phyloP scores from a whole-genome alignment of 2,888 invertebrate genomes.

The Galeopsomyia nigrocyanea region DNA sequence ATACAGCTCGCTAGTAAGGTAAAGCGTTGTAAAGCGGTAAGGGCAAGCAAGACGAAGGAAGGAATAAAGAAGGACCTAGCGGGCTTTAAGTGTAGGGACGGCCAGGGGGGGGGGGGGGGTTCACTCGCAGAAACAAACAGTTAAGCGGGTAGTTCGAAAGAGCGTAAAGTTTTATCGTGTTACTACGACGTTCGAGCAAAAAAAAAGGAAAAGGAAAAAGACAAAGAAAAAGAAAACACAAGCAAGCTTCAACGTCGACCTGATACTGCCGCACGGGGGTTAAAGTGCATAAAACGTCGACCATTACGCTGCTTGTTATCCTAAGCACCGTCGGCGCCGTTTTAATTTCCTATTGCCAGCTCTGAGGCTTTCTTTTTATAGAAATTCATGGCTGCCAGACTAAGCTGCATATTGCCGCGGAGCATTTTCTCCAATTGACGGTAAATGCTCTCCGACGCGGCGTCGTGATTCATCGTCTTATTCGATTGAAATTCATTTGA shows the following conservation, averaged over 20 bases:
- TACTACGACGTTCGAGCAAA: constrained; percentile 10
- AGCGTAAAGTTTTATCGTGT: constrained; percentile 48
- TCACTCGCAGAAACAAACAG: constrained; percentile 44
- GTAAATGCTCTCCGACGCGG: neutral
- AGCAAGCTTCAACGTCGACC: constrained; percentile 6
- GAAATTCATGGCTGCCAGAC: too few species aligned
- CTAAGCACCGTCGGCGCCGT: constrained; percentile 8
- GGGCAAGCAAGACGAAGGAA: constrained; percentile 23
- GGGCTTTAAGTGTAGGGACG: neutral
- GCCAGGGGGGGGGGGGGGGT: constrained; percentile 2
- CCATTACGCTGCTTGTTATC: neutral
- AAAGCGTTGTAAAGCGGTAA: constrained; percentile 42
- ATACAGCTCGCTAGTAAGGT: constrained; percentile 36
- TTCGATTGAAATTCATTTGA: constrained; percentile 33
- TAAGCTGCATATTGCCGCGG: too few species aligned
- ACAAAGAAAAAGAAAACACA: too few species aligned
- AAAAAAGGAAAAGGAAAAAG: neutral
- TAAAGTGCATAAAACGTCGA: constrained; percentile 41
- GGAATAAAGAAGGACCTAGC: constrained; percentile 16
- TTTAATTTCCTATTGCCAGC: constrained; percentile 16
- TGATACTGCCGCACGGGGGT: constrained; percentile 23
- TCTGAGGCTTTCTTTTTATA: too few species aligned
- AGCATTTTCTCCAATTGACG: constrained; percentile 1
- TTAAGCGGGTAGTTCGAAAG: constrained; percentile 46
- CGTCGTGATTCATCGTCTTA: constrained; percentile 17